Evolutionary conservation across 2,888 invertebrate species (phyloP).

Genomic region (Sinelater perroti): DNA sequence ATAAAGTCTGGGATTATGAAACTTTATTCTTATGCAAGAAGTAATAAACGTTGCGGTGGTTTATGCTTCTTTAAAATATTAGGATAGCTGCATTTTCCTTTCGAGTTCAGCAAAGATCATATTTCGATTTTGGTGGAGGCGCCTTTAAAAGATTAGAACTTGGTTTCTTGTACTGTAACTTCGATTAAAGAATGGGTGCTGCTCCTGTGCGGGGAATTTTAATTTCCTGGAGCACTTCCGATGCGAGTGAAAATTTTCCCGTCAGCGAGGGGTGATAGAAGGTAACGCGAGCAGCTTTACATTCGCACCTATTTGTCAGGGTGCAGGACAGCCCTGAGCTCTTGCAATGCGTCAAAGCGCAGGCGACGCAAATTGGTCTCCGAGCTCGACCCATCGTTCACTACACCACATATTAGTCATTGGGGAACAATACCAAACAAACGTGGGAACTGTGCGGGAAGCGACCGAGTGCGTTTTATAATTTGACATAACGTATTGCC

Average conservation of each 20-base stretch:
- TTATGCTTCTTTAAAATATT: constrained; percentile 5
- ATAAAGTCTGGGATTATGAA: constrained; percentile 24
- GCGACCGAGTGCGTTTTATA: constrained; percentile 32
- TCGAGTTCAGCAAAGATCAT: too few relatives aligned
- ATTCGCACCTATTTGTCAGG: constrained; percentile 37
- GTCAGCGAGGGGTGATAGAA: background rate
- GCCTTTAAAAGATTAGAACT: too few relatives aligned
- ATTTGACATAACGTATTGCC: constrained; percentile 31
- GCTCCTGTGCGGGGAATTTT: too few relatives aligned
- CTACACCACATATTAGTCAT: constrained; percentile 45
- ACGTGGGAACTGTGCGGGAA: constrained; percentile 31
- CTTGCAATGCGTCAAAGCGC: constrained; percentile 42
- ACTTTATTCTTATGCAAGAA: constrained; percentile 27
- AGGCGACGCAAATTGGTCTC: constrained; percentile 41
- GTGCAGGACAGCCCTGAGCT: constrained; percentile 33
- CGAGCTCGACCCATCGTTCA: constrained; percentile 43
- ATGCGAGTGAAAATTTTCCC: background rate
- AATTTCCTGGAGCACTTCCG: too few relatives aligned
- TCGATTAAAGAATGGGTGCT: too few relatives aligned
- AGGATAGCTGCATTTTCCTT: constrained; percentile 4
- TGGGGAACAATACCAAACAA: constrained; percentile 39
- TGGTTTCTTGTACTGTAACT: too few relatives aligned
- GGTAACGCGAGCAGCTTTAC: constrained; percentile 5
- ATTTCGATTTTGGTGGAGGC: too few relatives aligned
- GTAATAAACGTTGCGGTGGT: constrained; percentile 21